Conservation (phyloP, 2,888 invertebrate genomes). For the Melanargia galathea region DNA sequence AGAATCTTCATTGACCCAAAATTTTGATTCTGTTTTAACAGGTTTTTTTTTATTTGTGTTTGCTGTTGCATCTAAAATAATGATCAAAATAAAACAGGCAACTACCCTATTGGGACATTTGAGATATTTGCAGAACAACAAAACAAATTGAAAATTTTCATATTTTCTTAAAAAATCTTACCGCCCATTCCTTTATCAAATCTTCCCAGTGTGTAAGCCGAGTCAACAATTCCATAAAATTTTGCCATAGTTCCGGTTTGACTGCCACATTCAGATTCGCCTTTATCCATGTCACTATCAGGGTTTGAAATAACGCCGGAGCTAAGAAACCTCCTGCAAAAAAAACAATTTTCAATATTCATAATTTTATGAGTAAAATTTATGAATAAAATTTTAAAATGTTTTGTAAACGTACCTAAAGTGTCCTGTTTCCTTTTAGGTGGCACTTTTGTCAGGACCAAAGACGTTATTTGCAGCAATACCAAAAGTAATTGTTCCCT, state of each 20-base stretch:
- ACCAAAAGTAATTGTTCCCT: slow-evolving; percentile 94
- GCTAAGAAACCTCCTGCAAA: slow-evolving; percentile 87
- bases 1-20: too few species aligned
- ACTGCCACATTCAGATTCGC: slow-evolving; percentile 97
- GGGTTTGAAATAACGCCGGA: slow-evolving; percentile 93
- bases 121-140: background rate
- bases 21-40: too few species aligned
- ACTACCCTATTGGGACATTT: too few species aligned
- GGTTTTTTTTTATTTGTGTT: too few species aligned
- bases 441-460: slow-evolving; percentile 91
- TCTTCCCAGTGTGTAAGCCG: slow-evolving; percentile 97
- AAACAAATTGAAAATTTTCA: too few species aligned
- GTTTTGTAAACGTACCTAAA: slow-evolving; percentile 70
- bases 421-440: slow-evolving; percentile 89
- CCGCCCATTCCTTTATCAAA: slow-evolving; percentile 97
- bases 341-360: background rate
- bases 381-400: background rate
- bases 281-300: slow-evolving; percentile 99
- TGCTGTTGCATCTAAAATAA: too few species aligned
- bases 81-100: too few species aligned
- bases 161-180: slow-evolving; percentile 67
- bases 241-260: slow-evolving; percentile 95
- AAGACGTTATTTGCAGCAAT: slow-evolving; percentile 94
- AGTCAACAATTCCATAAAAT: slow-evolving; percentile 92
- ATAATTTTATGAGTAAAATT: background rate